Percentiles rank a stretch among this genome's conserved stretches.
Conservation (phyloP, 2,888 invertebrate species). For the Poecilus cupreus region DNA sequence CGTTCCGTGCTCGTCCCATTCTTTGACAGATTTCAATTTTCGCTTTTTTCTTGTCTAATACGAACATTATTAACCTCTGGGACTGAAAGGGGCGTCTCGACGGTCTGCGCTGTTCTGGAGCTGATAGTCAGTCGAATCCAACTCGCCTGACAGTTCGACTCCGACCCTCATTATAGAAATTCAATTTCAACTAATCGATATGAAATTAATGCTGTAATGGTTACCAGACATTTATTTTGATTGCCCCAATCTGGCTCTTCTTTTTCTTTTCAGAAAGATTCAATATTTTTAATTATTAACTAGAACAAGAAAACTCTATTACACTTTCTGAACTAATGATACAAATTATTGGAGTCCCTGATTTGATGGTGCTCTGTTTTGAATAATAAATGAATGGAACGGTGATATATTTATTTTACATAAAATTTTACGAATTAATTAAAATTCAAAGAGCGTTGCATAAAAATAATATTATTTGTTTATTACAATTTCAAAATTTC, state of each 20-base stretch:
- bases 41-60: conserved; percentile 36
- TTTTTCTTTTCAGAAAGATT: neutral
- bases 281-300: too few relatives aligned
- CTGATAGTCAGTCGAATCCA: conserved; percentile 5
- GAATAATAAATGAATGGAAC: too few relatives aligned
- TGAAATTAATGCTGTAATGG: conserved; percentile 19
- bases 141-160: conserved; percentile 12
- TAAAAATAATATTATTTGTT: too few relatives aligned
- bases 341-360: too few relatives aligned
- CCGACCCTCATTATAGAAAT: conserved; percentile 32
- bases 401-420: too few relatives aligned
- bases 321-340: too few relatives aligned
- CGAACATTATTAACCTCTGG: neutral
- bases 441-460: too few relatives aligned
- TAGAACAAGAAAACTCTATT: too few relatives aligned
- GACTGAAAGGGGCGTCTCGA: neutral
- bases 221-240: neutral
- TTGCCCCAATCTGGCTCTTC: neutral
- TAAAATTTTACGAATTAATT: too few relatives aligned
- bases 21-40: conserved; percentile 42
- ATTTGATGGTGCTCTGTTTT: too few relatives aligned
- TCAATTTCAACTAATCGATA: conserved; percentile 14
- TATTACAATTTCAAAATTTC: neutral
- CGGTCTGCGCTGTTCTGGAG: neutral
- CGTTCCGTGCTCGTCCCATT: neutral